A percentile compares a stretch with the other conserved stretches of the same genome.
Evolutionary conservation across 2,113 vertebrate genomes (phyloP).

Genomic region (Callipepla californica): DNA sequence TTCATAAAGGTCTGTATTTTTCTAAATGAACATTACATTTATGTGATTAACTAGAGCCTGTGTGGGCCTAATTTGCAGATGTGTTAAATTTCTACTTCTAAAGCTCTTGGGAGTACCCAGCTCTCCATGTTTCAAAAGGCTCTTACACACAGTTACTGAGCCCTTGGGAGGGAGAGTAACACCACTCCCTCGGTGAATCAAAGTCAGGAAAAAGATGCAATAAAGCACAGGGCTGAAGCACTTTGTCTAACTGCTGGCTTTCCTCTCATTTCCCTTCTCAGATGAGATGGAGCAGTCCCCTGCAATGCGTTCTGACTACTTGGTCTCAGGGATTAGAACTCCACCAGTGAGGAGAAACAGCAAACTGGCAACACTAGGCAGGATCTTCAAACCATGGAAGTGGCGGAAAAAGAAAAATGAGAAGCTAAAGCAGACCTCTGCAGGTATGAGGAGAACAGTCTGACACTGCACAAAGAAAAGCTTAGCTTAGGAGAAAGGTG

Average conservation of each 20-base stretch:
- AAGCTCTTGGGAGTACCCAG: background rate
- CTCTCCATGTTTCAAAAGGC: background rate
- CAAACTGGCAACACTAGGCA: constrained; percentile 93
- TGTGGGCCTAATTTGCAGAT: background rate
- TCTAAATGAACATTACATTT: constrained; percentile 7
- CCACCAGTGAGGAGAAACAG: constrained; percentile 93
- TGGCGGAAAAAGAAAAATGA: constrained; percentile 99
- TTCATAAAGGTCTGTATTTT: background rate
- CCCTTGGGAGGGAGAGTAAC: background rate
- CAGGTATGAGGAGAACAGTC: constrained; percentile 76
- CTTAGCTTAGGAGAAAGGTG: background rate
- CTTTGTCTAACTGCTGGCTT: background rate
- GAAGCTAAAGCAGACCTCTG: constrained; percentile 91
- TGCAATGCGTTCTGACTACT: constrained; percentile 85
- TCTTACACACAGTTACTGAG: background rate
- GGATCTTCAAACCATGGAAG: constrained; percentile 99
- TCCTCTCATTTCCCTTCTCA: constrained; percentile 57
- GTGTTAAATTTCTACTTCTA: background rate
- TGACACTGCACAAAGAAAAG: background rate
- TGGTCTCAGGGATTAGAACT: constrained; percentile 92
- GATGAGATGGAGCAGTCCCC: constrained; percentile 93
- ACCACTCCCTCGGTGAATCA: background rate
- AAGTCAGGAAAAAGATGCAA: background rate
- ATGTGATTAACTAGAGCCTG: background rate
- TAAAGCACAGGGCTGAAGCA: background rate